Evolutionary conservation across 2,797 vertebrate genomes (phyloP), one percentile per base, ranked within the genome.

Genomic region (Xenentodon cancila): DNA sequence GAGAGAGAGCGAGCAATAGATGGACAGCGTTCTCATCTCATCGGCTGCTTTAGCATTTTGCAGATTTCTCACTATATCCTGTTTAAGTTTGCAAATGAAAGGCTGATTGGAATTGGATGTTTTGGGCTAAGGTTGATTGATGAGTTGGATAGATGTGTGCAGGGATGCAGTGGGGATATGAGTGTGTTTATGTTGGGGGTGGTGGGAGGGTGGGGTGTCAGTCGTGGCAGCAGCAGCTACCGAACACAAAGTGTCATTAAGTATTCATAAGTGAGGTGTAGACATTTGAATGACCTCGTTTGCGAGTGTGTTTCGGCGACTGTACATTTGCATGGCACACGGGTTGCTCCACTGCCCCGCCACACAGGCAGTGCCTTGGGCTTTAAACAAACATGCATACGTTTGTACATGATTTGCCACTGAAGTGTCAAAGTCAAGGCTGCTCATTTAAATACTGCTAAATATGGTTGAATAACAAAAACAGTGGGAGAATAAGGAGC

Each of bases 381-480:
- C 89, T 87, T 85, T 84, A 77, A 53, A 81, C 74, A 79, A 81
- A 83, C 75, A 83, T 80, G 77, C 81, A 79, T 82, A 74, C 65
- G 72, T 89, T 86, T 87, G 86, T 84, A 82, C 86, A 82, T 82
- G 84, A 86, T 88, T 89, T 79, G 82, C 88, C 84, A 86, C 86
- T 74, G 80, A 88, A 87, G 84, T 90, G 90, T 90, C 88, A 91
- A 86, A 92, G 85, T 88, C 91, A 93, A 93, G 92, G 92, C 91
- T 84, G 62, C 88, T 89, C 84, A 93, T 94, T 94, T 92, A 83
- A 93, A 93, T 93, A 91, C 75, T 66, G 87, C 86, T 89, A 86
- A 91, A 88, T 80, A 91, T 85, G 81, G 80, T 84, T 86, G 86
- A 88, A 88, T 89, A 90, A 88, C 81, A 85, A 87, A 89, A 84